Conservation (phyloP, 2,888 invertebrate species). For the Drosophila eohydei region DNA sequence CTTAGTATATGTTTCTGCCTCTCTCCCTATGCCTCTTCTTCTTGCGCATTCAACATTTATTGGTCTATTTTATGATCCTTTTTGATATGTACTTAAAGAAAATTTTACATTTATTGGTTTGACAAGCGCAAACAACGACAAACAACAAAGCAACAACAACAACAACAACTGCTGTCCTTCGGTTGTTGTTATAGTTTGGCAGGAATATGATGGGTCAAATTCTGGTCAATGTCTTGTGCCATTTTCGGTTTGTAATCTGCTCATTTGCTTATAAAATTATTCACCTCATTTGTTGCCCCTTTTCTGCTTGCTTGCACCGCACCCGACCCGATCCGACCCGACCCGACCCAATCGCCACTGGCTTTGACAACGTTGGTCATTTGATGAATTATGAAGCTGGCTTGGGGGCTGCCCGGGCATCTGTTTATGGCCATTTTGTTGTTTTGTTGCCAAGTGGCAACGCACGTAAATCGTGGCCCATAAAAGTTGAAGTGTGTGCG, state of each 20-base stretch:
- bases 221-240: conserved; percentile 68
- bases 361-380: conserved; percentile 56
- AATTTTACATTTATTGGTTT: conserved; percentile 80
- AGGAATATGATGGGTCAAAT: conserved; percentile 60
- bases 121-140: conserved; percentile 62
- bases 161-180: conserved; percentile 23
- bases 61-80: conserved; percentile 82
- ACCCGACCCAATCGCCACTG: neutral
- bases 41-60: conserved; percentile 74
- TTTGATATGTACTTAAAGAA: conserved; percentile 80
- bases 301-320: conserved; percentile 74
- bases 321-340: neutral
- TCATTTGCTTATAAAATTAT: conserved; percentile 82
- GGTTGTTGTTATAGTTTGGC: conserved; percentile 26
- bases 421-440: conserved; percentile 73
- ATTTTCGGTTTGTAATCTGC: conserved; percentile 78
- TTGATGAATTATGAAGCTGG: conserved; percentile 63
- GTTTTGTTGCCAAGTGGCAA: conserved; percentile 57
- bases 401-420: conserved; percentile 21
- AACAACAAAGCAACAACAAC: conserved; percentile 11
- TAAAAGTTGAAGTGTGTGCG: conserved; percentile 64
- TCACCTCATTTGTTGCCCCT: conserved; percentile 82
- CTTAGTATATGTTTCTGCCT: neutral
- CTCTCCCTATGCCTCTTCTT: neutral
- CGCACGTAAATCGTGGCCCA: conserved; percentile 69